These are phyloP conservation scores for Syrista parreyssii DNA, from an alignment of 2,888 invertebrate species.

Conservation along the genomic window DNA sequence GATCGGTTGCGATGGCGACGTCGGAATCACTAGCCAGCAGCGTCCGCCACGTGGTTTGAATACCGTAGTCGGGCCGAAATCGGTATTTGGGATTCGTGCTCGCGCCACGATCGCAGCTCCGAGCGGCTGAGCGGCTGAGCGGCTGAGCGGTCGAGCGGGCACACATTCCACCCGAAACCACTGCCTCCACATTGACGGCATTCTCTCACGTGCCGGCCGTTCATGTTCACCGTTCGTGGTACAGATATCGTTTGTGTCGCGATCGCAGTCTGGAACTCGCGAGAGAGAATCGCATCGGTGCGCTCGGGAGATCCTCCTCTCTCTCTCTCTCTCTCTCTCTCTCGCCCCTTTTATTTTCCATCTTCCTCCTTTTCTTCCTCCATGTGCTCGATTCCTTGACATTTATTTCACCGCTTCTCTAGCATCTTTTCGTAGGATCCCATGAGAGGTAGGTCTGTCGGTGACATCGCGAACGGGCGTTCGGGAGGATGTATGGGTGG, in stretches of 20 bases:
- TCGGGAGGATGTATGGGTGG: no score
- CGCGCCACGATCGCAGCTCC: slow-evolving; percentile 1
- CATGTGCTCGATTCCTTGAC: no score
- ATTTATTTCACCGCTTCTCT: no score
- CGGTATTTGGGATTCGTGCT: slow-evolving; percentile 41
- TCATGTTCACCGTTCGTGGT: not conserved
- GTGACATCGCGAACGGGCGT: no score
- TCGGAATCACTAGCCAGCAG: not conserved
- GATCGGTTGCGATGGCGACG: not conserved
- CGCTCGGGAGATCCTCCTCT: no score
- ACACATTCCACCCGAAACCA: slow-evolving; percentile 31
- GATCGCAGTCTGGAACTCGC: no score
- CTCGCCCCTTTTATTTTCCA: not conserved
- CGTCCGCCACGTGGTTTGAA: slow-evolving; percentile 48
- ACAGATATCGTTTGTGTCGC: slow-evolving; percentile 43
- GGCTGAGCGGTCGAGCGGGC: not conserved
- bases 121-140: no score
- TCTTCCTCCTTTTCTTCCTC: not conserved
- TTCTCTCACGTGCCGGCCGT: slow-evolving; percentile 61
- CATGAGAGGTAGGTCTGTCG: no score
- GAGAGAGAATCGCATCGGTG: no score
- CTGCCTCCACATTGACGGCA: slow-evolving; percentile 54
- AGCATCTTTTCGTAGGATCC: no score
- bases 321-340: no score
- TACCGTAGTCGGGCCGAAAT: slow-evolving; percentile 29